These are phyloP conservation scores for Drosophila macrospina DNA, from an alignment of 2,888 invertebrate species.

Conservation along the genomic window DNA sequence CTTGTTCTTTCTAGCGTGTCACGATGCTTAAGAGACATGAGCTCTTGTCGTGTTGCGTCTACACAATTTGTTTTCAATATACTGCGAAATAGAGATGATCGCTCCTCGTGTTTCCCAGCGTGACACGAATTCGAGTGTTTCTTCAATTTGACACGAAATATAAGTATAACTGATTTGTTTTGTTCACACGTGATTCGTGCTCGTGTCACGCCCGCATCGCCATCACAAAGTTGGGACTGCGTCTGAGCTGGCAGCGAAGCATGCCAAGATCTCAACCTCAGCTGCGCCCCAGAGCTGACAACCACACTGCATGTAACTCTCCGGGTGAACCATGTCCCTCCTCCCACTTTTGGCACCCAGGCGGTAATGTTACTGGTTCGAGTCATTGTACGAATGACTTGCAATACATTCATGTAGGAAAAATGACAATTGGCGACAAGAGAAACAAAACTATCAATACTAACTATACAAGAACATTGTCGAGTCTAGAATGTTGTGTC, in stretches of 20 bases:
- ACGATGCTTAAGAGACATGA: too few relatives aligned
- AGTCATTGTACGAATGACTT: slow-evolving; percentile 75
- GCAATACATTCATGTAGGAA: slow-evolving; percentile 57
- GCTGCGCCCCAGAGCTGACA: slow-evolving; percentile 26
- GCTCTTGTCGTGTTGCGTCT: too few relatives aligned
- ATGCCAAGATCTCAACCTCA: slow-evolving; percentile 40
- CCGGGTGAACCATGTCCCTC: slow-evolving; percentile 2
- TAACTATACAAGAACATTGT: neutral
- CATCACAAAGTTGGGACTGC: neutral
- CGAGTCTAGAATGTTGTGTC: neutral
- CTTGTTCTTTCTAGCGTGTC: slow-evolving; percentile 11
- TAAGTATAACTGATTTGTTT: too few relatives aligned
- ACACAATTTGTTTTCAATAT: neutral
- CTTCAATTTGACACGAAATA: too few relatives aligned
- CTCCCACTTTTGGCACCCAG: neutral
- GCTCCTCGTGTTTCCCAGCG: neutral
- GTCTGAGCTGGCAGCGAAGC: slow-evolving; percentile 18
- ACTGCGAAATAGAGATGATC: neutral
- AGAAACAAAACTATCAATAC: slow-evolving; percentile 9
- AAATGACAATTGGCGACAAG: slow-evolving; percentile 13
- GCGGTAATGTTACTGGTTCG: neutral
- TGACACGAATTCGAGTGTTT: neutral
- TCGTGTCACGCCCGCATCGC: slow-evolving; percentile 5
- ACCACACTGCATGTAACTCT: slow-evolving; percentile 7
- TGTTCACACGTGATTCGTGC: neutral